Evolutionary conservation across 2,888 invertebrate species (phyloP).

Genomic region (Strigamia transsilvanica): DNA sequence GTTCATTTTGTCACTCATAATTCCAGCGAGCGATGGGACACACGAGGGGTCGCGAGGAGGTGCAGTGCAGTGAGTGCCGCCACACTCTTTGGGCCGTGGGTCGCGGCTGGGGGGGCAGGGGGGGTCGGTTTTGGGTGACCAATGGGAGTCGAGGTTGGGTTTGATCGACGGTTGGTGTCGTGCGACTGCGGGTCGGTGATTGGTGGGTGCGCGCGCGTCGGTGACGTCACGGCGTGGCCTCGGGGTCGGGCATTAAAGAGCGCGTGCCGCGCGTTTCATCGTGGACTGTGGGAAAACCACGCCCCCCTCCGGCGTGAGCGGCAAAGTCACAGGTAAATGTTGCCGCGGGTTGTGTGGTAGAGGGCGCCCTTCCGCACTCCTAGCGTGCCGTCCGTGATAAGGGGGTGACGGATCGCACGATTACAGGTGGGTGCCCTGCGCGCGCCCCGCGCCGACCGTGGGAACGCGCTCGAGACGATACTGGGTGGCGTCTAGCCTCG

Average conservation of each 20-base stretch:
- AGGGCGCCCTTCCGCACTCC: conserved; percentile 38
- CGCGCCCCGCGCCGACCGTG: conserved; percentile 41
- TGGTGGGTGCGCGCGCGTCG: background rate
- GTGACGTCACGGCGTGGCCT: conserved; percentile 5
- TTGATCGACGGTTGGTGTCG: background rate
- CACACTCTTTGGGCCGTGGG: background rate
- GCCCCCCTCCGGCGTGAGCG: conserved; percentile 24
- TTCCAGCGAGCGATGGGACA: no score
- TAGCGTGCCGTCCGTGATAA: conserved; percentile 41
- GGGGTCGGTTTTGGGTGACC: background rate
- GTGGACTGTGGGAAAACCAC: conserved; percentile 38
- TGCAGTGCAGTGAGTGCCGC: background rate
- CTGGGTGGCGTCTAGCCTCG: conserved; percentile 48
- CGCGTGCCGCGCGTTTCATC: conserved; percentile 38
- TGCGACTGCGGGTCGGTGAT: background rate
- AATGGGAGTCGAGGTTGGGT: background rate
- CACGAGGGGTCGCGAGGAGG: no score
- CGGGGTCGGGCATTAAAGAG: conserved; percentile 34
- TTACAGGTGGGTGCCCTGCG: conserved; percentile 49
- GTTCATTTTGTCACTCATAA: background rate
- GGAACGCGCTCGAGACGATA: conserved; percentile 42
- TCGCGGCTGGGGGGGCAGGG: background rate
- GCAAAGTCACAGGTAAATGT: conserved; percentile 26
- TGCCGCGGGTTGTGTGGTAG: conserved; percentile 18
- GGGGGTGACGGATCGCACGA: conserved; percentile 31